Conservation (phyloP, 2,888 invertebrate genomes). For the Hecatera dysodea region DNA sequence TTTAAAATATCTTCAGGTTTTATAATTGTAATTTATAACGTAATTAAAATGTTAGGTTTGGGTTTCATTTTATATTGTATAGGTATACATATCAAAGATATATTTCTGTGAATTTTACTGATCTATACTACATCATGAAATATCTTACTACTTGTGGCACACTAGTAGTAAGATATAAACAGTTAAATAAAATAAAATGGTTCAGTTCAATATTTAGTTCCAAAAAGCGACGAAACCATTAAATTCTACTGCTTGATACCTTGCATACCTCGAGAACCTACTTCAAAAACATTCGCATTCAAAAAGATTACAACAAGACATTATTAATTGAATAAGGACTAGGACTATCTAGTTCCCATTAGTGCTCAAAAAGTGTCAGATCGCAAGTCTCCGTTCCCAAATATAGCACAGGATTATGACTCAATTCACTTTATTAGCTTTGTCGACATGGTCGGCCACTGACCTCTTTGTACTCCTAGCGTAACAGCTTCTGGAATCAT, state of each 20-base stretch:
- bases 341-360: neutral
- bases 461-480: slow-evolving; percentile 29
- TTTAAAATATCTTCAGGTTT: neutral
- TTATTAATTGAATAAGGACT: neutral
- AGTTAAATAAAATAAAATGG: neutral
- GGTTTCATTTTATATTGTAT: neutral
- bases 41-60: neutral
- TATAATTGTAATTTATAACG: neutral
- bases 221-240: neutral
- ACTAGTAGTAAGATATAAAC: neutral
- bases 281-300: neutral
- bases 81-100: neutral
- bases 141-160: neutral
- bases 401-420: slow-evolving; percentile 45
- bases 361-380: slow-evolving; percentile 16
- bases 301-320: neutral
- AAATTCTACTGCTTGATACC: neutral
- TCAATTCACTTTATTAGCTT: slow-evolving; percentile 50
- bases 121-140: neutral
- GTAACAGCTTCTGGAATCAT: slow-evolving; percentile 30
- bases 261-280: neutral
- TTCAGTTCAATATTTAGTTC: neutral
- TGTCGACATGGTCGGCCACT: slow-evolving; percentile 37
- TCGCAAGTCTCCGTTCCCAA: slow-evolving; percentile 20
- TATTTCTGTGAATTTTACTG: neutral